Evolutionary conservation across 2,888 invertebrate species (phyloP), one percentile per base, ranked within the genome.

Genomic region (Lithosia quadra): DNA sequence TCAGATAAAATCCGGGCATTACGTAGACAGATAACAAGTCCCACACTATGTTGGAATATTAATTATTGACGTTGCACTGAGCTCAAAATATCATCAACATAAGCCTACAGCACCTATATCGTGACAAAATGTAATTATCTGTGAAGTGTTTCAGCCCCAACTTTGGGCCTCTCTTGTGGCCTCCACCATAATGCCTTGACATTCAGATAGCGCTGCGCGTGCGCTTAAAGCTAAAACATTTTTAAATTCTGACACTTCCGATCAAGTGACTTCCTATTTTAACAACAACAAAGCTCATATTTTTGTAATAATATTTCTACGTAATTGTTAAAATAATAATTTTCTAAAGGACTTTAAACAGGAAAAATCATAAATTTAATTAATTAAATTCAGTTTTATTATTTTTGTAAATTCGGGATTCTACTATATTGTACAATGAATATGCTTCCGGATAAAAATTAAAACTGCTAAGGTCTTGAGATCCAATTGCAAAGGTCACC

Each of bases 171-270:
- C 84, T 78, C 76, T 77, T 71, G 76, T 78, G 86, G 85, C 92
- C 91, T 91, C 86, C 81, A 63, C 53, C 63, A 68, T 69, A 68
- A 77, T 80, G 81, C 94, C 94, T 94, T 95, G 94, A 94, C 94
- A 94, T 94, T 94, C 92, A 91, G 81, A 83, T 76, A 81, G 86
- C 85, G 86, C 77, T 81, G 87, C 89, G 88, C 90, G 87, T 88
- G 91, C 88, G 85, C 88, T 83, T 84, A 81, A 76, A 86, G 83
- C 87, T 88, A 88, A 90, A 89, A 87, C 90, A 91, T 91, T 93
- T 94, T 90, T 88, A 88, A 90, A 87, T 83, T 80, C 80, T 81
- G 82, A 84, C 84, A 92, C 93, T 94, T 94, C 94, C 94, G 94
- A 92, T 89, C 84, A 84, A 80, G 83, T 77, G 74, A 90, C 91